Conservation (phyloP, 2,888 invertebrate genomes). For the Hemithea aestivaria region DNA sequence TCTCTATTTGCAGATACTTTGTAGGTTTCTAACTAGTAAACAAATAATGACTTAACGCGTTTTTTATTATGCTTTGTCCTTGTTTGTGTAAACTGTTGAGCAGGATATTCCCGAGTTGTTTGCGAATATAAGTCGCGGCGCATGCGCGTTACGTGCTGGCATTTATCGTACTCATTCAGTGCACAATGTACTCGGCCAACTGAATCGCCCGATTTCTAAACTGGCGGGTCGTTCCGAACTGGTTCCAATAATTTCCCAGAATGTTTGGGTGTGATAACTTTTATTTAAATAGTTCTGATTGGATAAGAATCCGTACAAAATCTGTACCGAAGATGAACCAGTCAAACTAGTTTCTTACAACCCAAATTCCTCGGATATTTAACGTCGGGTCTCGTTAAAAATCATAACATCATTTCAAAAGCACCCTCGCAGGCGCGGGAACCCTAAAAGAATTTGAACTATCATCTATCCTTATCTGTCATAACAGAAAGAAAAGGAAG, state of each 20-base stretch:
- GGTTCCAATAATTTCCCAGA: slow-evolving; percentile 24
- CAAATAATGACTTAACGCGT: slow-evolving; percentile 9
- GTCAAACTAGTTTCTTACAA: too few species aligned
- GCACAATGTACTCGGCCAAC: slow-evolving; percentile 8
- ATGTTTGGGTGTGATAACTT: slow-evolving; percentile 14
- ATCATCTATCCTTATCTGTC: slow-evolving; percentile 19
- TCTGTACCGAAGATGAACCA: not conserved
- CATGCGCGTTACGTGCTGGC: slow-evolving; percentile 43
- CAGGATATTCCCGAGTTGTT: slow-evolving; percentile 29
- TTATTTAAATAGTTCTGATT: slow-evolving; percentile 18
- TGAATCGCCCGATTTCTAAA: slow-evolving; percentile 40
- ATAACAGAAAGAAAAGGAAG: slow-evolving; percentile 20
- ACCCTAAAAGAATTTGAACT: slow-evolving; percentile 9
- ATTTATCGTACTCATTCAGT: slow-evolving; percentile 20
- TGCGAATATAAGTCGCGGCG: slow-evolving; percentile 35
- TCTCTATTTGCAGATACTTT: slow-evolving; percentile 9
- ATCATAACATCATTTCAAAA: not conserved
- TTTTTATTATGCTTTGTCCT: slow-evolving; percentile 1
- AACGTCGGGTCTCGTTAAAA: too few species aligned
- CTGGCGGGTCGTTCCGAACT: slow-evolving; percentile 18
- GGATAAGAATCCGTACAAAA: not conserved
- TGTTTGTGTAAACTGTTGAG: slow-evolving; percentile 26
- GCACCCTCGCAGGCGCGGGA: slow-evolving; percentile 1
- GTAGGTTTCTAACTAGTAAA: slow-evolving; percentile 3
- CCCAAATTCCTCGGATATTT: too few species aligned